phyloP scores from a whole-genome alignment of 1,140 invertebrate species.

The Amphibalanus amphitrite region DNA sequence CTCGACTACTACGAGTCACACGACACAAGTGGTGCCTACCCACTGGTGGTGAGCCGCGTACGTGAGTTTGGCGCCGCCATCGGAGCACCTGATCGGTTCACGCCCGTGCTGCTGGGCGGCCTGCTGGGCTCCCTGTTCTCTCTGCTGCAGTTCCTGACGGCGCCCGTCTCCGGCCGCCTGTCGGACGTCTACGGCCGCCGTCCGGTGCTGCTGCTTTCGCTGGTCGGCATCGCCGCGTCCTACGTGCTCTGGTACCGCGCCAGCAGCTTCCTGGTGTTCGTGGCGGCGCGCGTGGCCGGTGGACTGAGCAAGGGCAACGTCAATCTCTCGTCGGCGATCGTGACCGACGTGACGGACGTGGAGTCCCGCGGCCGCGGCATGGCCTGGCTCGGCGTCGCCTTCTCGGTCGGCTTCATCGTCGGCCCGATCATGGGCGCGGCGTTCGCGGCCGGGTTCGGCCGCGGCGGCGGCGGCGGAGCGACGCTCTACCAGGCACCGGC shows the following conservation, averaged over 20 bases:
- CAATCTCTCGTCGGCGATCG: conserved; percentile 82
- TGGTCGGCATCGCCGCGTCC: not conserved
- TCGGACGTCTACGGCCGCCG: conserved; percentile 78
- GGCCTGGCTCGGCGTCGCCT: conserved; percentile 92
- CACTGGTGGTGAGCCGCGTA: conserved; percentile 40
- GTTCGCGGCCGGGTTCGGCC: conserved; percentile 41
- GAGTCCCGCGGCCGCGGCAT: conserved; percentile 78
- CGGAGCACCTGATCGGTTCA: conserved; percentile 71
- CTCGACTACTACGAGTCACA: conserved; percentile 38
- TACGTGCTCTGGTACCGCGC: conserved; percentile 34
- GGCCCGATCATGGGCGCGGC: conserved; percentile 86
- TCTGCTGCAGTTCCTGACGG: conserved; percentile 85
- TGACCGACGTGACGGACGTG: conserved; percentile 73
- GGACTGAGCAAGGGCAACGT: conserved; percentile 95
- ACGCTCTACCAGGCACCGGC: conserved; percentile 54
- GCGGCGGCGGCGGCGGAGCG: not conserved
- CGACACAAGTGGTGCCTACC: conserved; percentile 43
- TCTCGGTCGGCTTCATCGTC: conserved; percentile 90
- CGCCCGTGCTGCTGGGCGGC: conserved; percentile 84
- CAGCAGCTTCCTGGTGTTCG: conserved; percentile 64
- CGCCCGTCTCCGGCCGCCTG: conserved; percentile 80
- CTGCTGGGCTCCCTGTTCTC: conserved; percentile 93
- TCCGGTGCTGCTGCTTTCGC: conserved; percentile 13
- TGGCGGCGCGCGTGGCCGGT: conserved; percentile 78
- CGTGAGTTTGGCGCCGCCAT: conserved; percentile 50